A percentile compares a stretch with the other conserved stretches of the same genome.
Conservation (phyloP, 2,888 invertebrate genomes). For the Nesidiocoris tenuis region DNA sequence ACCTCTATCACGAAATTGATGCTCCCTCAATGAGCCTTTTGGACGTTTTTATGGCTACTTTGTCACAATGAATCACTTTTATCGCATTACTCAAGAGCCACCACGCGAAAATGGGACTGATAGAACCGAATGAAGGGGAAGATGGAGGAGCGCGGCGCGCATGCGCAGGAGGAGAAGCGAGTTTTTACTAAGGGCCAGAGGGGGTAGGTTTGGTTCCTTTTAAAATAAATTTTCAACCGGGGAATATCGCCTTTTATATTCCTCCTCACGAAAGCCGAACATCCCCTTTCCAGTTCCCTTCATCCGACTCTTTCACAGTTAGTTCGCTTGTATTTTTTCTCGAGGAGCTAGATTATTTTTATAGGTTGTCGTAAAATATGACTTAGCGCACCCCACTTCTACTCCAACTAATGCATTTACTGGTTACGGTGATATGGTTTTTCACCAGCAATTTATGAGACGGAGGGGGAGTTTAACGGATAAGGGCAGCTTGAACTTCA, state of each 20-base stretch:
- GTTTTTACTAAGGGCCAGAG: neutral
- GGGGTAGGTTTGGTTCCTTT: conserved; percentile 19
- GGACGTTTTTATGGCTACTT: conserved; percentile 41
- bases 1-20: conserved; percentile 41
- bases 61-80: conserved; percentile 43
- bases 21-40: conserved; percentile 32
- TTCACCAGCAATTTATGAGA: neutral
- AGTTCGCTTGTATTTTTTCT: neutral
- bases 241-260: conserved; percentile 30
- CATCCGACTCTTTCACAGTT: neutral
- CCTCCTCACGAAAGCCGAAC: conserved; percentile 30
- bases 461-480: neutral
- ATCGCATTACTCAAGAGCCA: conserved; percentile 33
- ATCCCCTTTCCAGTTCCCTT: neutral
- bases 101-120: neutral
- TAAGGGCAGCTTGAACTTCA: neutral
- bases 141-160: too few relatives aligned
- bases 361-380: neutral
- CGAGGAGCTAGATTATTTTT: neutral
- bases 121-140: neutral
- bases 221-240: conserved; percentile 36
- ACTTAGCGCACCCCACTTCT: neutral
- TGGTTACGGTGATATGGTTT: neutral
- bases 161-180: neutral
- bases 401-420: neutral